Percentiles rank a stretch among this genome's conserved stretches.
phyloP scores from a whole-genome alignment of 2,113 vertebrate species.

The Pagrus major region DNA sequence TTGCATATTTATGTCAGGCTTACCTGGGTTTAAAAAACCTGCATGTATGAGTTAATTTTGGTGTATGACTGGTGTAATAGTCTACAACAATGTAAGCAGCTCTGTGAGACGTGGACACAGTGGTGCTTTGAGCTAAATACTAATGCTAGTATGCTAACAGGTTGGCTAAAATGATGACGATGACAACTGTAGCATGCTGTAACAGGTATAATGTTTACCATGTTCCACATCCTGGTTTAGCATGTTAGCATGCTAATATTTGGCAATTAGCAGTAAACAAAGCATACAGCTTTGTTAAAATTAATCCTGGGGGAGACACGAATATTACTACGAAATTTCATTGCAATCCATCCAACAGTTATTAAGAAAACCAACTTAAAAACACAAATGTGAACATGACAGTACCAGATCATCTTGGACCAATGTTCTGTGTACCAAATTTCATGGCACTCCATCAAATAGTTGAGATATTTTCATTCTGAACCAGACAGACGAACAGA shows the following conservation, averaged over 20 bases:
- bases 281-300: background rate
- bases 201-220: no score
- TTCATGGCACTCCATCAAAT: background rate
- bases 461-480: no score
- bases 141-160: background rate
- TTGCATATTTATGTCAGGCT: no score
- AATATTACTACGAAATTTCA: background rate
- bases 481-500: background rate
- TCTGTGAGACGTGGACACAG: no score
- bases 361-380: no score
- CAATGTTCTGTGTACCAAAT: background rate
- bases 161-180: background rate
- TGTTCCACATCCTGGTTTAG: background rate
- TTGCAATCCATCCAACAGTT: background rate
- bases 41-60: no score
- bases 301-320: background rate
- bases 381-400: no score
- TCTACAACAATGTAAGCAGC: background rate
- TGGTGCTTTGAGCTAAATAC: no score
- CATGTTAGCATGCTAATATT: background rate
- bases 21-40: no score
- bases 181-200: background rate
- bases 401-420: no score
- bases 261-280: background rate
- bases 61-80: no score